Conservation (phyloP, 2,797 vertebrate species). For the Triplophysa yarkandensis region DNA sequence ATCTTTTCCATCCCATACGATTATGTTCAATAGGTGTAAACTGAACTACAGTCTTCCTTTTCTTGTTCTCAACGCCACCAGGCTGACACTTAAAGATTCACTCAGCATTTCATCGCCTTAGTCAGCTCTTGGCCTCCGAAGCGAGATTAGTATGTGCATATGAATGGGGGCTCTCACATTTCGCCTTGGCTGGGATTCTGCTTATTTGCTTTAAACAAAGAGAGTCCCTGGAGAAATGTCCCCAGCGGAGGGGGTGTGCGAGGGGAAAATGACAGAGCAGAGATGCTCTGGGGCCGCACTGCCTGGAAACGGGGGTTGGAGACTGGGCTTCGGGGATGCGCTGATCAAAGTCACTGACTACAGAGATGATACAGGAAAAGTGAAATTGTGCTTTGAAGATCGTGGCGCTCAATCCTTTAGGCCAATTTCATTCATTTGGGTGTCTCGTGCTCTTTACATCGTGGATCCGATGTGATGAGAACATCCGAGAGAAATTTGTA, state of each 20-base stretch:
- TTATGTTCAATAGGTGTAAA: background rate
- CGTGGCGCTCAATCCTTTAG: background rate
- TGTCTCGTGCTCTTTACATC: background rate
- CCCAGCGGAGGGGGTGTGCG: conserved; percentile 12
- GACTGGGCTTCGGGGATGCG: conserved; percentile 13
- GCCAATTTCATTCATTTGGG: background rate
- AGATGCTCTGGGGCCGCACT: conserved; percentile 27
- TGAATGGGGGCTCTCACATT: conserved; percentile 13
- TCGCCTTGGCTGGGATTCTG: conserved; percentile 30
- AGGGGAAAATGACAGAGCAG: conserved; percentile 24
- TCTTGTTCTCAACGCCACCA: conserved; percentile 8
- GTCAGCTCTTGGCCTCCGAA: conserved; percentile 30
- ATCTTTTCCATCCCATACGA: background rate
- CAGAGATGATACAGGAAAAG: conserved; percentile 22
- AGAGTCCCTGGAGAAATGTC: conserved; percentile 40
- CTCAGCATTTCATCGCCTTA: conserved; percentile 24
- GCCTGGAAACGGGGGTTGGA: conserved; percentile 18
- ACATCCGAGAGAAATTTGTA: background rate
- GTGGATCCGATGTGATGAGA: background rate
- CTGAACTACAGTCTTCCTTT: conserved; percentile 1
- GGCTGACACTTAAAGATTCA: conserved; percentile 8
- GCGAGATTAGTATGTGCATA: background rate
- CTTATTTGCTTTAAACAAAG: conserved; percentile 42
- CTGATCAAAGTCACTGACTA: conserved; percentile 30
- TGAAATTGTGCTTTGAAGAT: conserved; percentile 21